Conservation (phyloP, 1,140 invertebrate species). For the Pseudomyrmex gracilis region DNA sequence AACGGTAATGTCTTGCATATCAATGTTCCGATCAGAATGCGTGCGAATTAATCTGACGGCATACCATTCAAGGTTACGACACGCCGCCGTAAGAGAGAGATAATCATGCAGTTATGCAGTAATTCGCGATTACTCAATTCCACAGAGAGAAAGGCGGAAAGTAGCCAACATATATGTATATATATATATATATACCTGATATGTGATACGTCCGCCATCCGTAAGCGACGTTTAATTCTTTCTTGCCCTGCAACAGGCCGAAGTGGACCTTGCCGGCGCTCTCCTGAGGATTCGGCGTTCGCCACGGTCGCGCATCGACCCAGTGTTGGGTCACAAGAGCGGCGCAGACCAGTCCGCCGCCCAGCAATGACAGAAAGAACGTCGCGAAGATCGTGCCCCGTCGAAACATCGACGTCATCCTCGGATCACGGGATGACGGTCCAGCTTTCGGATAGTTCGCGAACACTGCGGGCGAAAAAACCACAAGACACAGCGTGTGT, state of each 20-base stretch:
- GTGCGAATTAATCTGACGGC: not conserved
- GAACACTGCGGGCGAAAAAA: conserved; percentile 54
- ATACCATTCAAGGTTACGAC: conserved; percentile 22
- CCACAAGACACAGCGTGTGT: not conserved
- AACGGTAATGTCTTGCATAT: conserved; percentile 17
- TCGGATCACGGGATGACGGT: conserved; percentile 68
- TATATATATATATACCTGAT: conserved; percentile 86
- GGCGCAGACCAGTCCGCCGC: conserved; percentile 92
- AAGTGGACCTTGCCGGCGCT: conserved; percentile 93
- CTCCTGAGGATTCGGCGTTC: conserved; percentile 88
- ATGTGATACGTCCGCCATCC: conserved; percentile 92
- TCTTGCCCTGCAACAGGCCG: conserved; percentile 93
- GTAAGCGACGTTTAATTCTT: conserved; percentile 93
- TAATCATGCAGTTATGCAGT: not conserved
- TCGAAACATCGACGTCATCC: conserved; percentile 87
- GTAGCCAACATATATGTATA: conserved; percentile 19
- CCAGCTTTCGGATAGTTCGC: conserved; percentile 62
- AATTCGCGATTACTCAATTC: not conserved
- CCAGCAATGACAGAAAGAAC: conserved; percentile 94
- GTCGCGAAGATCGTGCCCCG: conserved; percentile 94
- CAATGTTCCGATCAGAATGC: conserved; percentile 18
- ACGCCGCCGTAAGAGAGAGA: not conserved
- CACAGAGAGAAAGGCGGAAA: conserved; percentile 27
- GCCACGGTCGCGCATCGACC: conserved; percentile 91
- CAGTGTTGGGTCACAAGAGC: conserved; percentile 95